A percentile compares a stretch with the other conserved stretches of the same genome.
Conservation (phyloP, 2,888 invertebrate genomes). For the Cactoblastis cactorum region DNA sequence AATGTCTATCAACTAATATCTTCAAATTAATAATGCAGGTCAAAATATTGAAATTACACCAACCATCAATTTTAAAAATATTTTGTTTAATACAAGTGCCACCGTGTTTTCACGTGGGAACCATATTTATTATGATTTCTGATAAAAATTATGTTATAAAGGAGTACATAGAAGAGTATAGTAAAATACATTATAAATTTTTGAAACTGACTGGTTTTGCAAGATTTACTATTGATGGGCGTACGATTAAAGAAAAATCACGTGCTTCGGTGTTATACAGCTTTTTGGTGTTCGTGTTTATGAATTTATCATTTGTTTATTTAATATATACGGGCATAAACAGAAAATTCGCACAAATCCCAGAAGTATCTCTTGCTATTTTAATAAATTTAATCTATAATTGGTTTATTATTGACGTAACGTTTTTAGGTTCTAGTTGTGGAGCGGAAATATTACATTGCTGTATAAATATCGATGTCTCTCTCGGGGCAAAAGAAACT, state of each 20-base stretch:
- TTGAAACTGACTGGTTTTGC: neutral
- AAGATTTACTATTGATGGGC: neutral
- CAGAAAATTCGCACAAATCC: neutral
- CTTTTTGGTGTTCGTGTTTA: neutral
- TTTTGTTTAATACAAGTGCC: no score
- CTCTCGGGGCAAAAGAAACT: neutral
- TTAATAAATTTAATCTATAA: neutral
- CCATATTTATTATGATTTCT: no score
- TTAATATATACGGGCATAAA: neutral
- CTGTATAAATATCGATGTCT: neutral
- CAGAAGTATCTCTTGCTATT: neutral
- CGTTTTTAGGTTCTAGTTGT: neutral
- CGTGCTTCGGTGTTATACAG: neutral
- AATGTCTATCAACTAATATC: no score
- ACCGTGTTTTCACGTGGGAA: no score
- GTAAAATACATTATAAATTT: neutral
- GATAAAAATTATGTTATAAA: no score
- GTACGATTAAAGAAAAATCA: neutral
- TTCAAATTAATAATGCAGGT: no score
- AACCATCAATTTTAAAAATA: no score
- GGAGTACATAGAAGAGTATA: constrained; percentile 3
- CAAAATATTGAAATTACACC: no score
- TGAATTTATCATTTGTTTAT: neutral
- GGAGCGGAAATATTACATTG: neutral
- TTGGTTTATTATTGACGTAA: neutral